Conservation (phyloP, 2,888 invertebrate species). For the Drosophila leonis region DNA sequence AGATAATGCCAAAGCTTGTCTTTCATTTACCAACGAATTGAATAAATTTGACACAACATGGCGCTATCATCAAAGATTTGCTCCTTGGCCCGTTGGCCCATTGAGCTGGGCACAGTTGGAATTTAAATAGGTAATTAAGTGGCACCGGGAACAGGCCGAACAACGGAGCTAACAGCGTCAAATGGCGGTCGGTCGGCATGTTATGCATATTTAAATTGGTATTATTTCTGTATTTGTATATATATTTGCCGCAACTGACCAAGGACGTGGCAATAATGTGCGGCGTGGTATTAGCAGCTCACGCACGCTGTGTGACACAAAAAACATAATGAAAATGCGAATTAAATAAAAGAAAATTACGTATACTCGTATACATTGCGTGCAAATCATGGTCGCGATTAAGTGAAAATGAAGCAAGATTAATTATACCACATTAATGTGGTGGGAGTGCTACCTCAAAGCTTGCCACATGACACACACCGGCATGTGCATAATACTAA, state of each 20-base stretch:
- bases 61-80: constrained; percentile 26
- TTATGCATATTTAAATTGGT: constrained; percentile 74
- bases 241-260: constrained; percentile 35
- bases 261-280: constrained; percentile 35
- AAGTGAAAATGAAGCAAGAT: constrained; percentile 78
- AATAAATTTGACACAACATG: constrained; percentile 39
- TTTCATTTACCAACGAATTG: constrained; percentile 43
- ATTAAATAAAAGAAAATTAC: constrained; percentile 51
- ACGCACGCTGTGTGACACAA: constrained; percentile 38
- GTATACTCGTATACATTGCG: constrained; percentile 43
- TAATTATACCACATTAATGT: constrained; percentile 59
- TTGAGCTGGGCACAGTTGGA: constrained; percentile 62
- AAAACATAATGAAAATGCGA: constrained; percentile 42
- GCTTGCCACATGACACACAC: constrained; percentile 37
- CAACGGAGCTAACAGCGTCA: constrained; percentile 30
- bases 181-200: constrained; percentile 47
- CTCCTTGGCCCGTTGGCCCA: constrained; percentile 3
- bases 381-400: constrained; percentile 75
- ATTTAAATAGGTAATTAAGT: constrained; percentile 71
- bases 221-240: constrained; percentile 54
- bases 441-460: constrained; percentile 20
- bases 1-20: constrained; percentile 44
- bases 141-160: constrained; percentile 18
- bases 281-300: constrained; percentile 16
- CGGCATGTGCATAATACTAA: constrained; percentile 59